Evolutionary conservation across 2,888 invertebrate species (phyloP).

Genomic region (Pseudococcus longispinus): DNA sequence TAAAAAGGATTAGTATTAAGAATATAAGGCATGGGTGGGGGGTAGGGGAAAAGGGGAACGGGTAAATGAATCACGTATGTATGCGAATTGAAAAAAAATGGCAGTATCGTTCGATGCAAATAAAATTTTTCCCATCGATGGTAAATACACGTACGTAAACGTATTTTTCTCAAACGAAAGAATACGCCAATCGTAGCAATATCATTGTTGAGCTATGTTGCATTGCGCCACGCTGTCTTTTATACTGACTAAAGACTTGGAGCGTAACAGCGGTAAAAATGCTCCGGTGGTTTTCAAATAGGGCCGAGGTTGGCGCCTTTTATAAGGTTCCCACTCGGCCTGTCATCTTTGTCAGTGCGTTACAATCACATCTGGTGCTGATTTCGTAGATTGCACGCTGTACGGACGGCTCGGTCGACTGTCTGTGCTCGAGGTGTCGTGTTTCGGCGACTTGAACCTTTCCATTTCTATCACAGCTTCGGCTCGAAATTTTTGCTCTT

Average conservation of each 20-base stretch:
- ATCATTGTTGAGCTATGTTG: background rate
- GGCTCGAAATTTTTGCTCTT: conserved; percentile 65
- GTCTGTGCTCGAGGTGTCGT: conserved; percentile 10
- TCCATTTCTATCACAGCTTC: conserved; percentile 70
- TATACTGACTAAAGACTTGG: conserved; percentile 24
- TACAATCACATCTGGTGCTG: conserved; percentile 89
- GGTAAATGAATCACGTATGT: background rate
- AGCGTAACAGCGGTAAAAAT: conserved; percentile 2
- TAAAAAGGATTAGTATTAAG: background rate
- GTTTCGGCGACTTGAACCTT: conserved; percentile 49
- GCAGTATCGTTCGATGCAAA: conserved; percentile 26
- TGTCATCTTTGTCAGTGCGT: conserved; percentile 73
- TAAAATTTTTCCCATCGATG: conserved; percentile 6
- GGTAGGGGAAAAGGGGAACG: background rate
- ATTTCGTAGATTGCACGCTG: conserved; percentile 84
- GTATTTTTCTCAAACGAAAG: background rate
- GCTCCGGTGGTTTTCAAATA: conserved; percentile 50
- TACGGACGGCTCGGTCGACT: conserved; percentile 65
- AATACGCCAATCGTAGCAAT: background rate
- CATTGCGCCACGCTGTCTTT: conserved; percentile 33
- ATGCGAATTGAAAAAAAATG: conserved; percentile 23
- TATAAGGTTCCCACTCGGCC: conserved; percentile 69
- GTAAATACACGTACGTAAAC: too few relatives aligned
- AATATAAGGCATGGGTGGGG: background rate
- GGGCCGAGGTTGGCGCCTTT: conserved; percentile 67